phyloP scores from a whole-genome alignment of 2,888 invertebrate genomes.

The Agapostemon virescens region DNA sequence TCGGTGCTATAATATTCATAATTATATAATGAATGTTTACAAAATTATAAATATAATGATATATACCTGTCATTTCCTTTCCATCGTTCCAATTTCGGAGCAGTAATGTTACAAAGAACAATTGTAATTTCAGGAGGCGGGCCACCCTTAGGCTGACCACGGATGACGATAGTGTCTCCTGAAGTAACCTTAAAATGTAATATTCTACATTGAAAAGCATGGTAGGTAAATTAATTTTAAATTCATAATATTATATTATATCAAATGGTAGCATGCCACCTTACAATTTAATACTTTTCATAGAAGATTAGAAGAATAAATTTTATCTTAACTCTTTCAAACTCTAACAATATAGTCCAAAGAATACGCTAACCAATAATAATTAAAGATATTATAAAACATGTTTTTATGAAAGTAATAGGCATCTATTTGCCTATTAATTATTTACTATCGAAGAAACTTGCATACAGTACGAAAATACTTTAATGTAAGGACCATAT shows the following conservation, averaged over 20 bases:
- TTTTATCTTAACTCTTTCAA: background rate
- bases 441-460: background rate
- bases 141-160: constrained; percentile 90
- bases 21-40: background rate
- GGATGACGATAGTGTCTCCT: constrained; percentile 96
- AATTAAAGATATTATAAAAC: background rate
- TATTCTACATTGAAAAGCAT: constrained; percentile 9
- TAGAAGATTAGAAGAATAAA: constrained; percentile 37
- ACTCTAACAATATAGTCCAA: background rate
- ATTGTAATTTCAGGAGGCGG: constrained; percentile 96
- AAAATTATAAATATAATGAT: constrained; percentile 23
- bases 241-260: background rate
- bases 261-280: background rate
- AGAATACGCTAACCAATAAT: constrained; percentile 5
- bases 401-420: background rate
- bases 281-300: constrained; percentile 44
- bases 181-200: constrained; percentile 89
- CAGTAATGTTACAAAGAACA: constrained; percentile 93
- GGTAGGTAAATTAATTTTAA: background rate
- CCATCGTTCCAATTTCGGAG: constrained; percentile 92
- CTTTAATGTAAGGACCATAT: constrained; percentile 57
- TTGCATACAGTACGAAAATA: constrained; percentile 26
- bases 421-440: background rate
- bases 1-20: constrained; percentile 71
- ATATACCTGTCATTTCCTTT: constrained; percentile 84